Percentiles rank a stretch among this genome's conserved stretches.
These are phyloP conservation scores for Drosophila dunni DNA, from an alignment of 1,140 invertebrate genomes.

Conservation along the genomic window DNA sequence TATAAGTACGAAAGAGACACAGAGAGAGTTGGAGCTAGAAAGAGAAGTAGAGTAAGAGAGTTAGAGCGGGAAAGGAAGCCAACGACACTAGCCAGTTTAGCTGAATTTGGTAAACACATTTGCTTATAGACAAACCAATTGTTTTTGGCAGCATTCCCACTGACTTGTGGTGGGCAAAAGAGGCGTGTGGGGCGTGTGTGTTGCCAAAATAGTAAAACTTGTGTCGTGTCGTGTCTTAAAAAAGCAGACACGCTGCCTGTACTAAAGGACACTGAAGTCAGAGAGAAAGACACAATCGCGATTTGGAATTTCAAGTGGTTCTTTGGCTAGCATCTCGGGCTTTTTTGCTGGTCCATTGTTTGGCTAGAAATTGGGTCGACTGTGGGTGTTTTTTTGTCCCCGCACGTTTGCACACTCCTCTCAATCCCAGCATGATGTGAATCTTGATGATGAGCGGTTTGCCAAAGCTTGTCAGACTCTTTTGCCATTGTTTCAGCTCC, in stretches of 20 bases:
- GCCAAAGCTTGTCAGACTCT: slow-evolving; percentile 43
- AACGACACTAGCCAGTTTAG: slow-evolving; percentile 28
- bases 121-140: slow-evolving; percentile 55
- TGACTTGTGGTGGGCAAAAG: not conserved
- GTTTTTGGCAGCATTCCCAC: slow-evolving; percentile 29
- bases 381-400: slow-evolving; percentile 27
- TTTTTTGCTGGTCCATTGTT: slow-evolving; percentile 63
- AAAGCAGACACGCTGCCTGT: slow-evolving; percentile 18
- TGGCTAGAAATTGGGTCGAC: slow-evolving; percentile 73
- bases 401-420: not conserved
- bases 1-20: too few relatives aligned
- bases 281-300: slow-evolving; percentile 22
- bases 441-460: slow-evolving; percentile 56
- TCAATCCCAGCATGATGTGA: slow-evolving; percentile 12
- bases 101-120: slow-evolving; percentile 65
- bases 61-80: not conserved
- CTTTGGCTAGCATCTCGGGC: slow-evolving; percentile 51
- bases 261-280: not conserved
- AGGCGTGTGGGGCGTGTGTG: too few relatives aligned
- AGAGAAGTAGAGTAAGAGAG: not conserved
- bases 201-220: too few relatives aligned
- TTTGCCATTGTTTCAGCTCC: slow-evolving; percentile 71
- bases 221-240: too few relatives aligned
- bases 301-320: slow-evolving; percentile 69
- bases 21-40: not conserved